Evolutionary conservation across 2,113 vertebrate species (phyloP).

Genomic region (Anhinga anhinga): DNA sequence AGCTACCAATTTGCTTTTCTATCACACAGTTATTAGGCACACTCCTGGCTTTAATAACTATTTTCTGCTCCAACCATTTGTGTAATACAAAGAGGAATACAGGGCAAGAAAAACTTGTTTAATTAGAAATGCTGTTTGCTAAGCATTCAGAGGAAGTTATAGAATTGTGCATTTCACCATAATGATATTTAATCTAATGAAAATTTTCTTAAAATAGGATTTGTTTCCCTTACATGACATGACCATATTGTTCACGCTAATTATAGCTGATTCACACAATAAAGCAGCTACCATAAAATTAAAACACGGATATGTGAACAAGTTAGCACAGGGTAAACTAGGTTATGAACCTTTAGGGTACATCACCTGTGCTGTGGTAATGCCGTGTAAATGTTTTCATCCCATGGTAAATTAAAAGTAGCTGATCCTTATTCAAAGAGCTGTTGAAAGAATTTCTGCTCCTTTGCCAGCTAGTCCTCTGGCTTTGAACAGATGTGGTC

Average conservation of each 20-base stretch:
- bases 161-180: not conserved
- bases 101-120: not conserved
- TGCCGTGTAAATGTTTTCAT: not conserved
- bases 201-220: not conserved
- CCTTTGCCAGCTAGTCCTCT: conserved; percentile 19
- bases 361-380: conserved; percentile 34
- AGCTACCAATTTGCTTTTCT: conserved; percentile 65
- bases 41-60: conserved; percentile 26
- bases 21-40: conserved; percentile 51
- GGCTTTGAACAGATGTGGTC: conserved; percentile 29
- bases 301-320: not conserved
- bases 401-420: conserved; percentile 19
- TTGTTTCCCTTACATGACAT: not conserved
- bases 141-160: not conserved
- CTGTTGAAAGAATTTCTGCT: conserved; percentile 37
- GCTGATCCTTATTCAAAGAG: conserved; percentile 37
- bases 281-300: not conserved
- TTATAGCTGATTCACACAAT: conserved; percentile 1
- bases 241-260: not conserved
- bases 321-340: not conserved
- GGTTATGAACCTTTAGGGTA: conserved; percentile 6
- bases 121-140: conserved; percentile 45
- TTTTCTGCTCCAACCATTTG: conserved; percentile 30
- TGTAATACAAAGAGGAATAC: not conserved
- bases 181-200: not conserved